A percentile compares a stretch with the other conserved stretches of the same genome.
Evolutionary conservation across 2,113 vertebrate genomes (phyloP).

Genomic region (Catharus bicknelli): DNA sequence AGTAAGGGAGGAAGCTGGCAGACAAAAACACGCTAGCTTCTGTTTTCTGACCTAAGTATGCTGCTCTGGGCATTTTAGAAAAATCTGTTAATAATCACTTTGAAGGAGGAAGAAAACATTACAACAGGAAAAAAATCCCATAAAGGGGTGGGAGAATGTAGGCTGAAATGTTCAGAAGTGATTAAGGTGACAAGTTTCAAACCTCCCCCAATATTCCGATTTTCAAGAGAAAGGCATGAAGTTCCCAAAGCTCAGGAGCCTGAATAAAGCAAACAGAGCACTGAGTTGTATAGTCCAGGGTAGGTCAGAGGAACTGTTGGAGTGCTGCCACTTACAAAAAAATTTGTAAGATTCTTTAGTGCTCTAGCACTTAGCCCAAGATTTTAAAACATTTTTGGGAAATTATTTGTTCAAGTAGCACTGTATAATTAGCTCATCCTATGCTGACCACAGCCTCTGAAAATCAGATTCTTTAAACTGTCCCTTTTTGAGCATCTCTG

Average conservation of each 20-base stretch:
- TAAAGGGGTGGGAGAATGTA: background rate
- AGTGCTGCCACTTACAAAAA: background rate
- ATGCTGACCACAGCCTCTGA: background rate
- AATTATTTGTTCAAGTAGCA: background rate
- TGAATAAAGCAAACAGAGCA: background rate
- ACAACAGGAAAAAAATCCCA: background rate
- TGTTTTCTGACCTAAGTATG: conserved; percentile 38
- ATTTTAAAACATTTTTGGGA: background rate
- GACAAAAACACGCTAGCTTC: background rate
- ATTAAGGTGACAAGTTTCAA: background rate
- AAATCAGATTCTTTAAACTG: background rate
- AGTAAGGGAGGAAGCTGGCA: conserved; percentile 36
- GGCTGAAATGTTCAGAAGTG: background rate
- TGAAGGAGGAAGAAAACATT: conserved; percentile 27
- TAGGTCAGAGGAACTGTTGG: background rate
- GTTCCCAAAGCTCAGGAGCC: background rate
- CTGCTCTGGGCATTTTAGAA: conserved; percentile 47
- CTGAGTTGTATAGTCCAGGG: background rate
- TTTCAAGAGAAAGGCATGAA: background rate
- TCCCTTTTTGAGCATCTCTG: background rate
- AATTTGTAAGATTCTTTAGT: background rate
- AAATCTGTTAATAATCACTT: conserved; percentile 49
- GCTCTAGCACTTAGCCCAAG: background rate
- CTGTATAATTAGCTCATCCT: background rate
- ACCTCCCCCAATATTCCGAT: background rate